A percentile compares a stretch with the other conserved stretches of the same genome.
Conservation (phyloP, 2,888 invertebrate genomes). For the Ochropleura plecta region DNA sequence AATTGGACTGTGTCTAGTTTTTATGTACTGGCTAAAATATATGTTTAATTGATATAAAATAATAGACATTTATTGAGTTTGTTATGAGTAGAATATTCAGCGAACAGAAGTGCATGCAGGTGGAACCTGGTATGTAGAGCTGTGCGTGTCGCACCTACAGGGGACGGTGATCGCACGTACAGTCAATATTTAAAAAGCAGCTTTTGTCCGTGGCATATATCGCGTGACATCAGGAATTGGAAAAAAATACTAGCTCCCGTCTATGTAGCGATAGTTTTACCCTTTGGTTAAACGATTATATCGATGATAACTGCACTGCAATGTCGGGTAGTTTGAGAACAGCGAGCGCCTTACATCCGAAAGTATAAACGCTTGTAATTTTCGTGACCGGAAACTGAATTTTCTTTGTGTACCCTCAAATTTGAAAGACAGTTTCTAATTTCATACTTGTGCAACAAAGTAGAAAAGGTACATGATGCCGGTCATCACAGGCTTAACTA, state of each 20-base stretch:
- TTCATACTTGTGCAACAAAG: not conserved
- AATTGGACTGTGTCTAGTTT: conserved; percentile 44
- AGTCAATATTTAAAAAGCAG: conserved; percentile 61
- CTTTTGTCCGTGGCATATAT: conserved; percentile 51
- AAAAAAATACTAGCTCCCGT: conserved; percentile 43
- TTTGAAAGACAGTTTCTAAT: not conserved
- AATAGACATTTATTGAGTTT: conserved; percentile 28
- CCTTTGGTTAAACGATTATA: conserved; percentile 37
- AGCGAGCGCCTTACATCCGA: not conserved
- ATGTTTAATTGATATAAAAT: conserved; percentile 20
- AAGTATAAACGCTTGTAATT: conserved; percentile 15
- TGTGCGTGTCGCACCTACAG: conserved; percentile 46
- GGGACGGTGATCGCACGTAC: conserved; percentile 42
- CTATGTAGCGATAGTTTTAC: conserved; percentile 42
- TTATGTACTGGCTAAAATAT: conserved; percentile 20
- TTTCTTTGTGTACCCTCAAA: conserved; percentile 31
- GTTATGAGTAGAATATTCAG: conserved; percentile 17
- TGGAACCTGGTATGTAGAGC: conserved; percentile 48
- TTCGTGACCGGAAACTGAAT: not conserved
- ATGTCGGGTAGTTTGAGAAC: conserved; percentile 10
- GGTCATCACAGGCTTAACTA: not conserved
- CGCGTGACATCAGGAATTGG: conserved; percentile 59
- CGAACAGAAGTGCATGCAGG: conserved; percentile 48
- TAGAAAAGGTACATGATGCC: not conserved
- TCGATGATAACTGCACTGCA: conserved; percentile 21